phyloP scores from a whole-genome alignment of 2,113 vertebrate species.

The Cyanistes caeruleus region DNA sequence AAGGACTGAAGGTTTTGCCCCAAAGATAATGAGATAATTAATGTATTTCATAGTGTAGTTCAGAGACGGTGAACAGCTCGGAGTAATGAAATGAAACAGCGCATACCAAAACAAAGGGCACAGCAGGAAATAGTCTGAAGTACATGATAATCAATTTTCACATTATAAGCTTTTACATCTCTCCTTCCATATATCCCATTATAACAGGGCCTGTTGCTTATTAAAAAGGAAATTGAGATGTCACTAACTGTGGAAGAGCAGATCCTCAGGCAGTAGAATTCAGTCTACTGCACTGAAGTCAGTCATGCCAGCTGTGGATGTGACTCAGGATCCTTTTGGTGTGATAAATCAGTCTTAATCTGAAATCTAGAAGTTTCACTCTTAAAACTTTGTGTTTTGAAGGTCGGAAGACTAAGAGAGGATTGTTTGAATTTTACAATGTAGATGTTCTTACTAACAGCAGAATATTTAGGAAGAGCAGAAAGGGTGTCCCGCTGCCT shows the following conservation, averaged over 20 bases:
- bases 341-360: neutral
- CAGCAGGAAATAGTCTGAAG: constrained; percentile 57
- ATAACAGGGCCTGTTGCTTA: constrained; percentile 18
- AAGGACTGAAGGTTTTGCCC: constrained; percentile 37
- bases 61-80: neutral
- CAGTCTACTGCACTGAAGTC: neutral
- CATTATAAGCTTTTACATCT: constrained; percentile 52
- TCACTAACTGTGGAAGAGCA: constrained; percentile 4
- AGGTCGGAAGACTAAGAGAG: neutral
- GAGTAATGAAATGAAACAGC: constrained; percentile 25
- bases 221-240: constrained; percentile 63
- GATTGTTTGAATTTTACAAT: neutral
- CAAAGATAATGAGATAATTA: constrained; percentile 45
- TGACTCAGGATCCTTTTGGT: neutral
- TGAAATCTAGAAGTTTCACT: neutral
- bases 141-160: constrained; percentile 62
- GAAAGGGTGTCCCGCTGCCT: neutral
- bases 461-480: neutral
- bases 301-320: neutral
- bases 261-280: constrained; percentile 18
- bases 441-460: neutral
- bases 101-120: constrained; percentile 58
- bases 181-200: constrained; percentile 44
- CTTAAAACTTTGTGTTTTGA: neutral
- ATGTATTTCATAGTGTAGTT: constrained; percentile 18